phyloP scores from a whole-genome alignment of 2,797 vertebrate species.

The Pempheris klunzingeri region DNA sequence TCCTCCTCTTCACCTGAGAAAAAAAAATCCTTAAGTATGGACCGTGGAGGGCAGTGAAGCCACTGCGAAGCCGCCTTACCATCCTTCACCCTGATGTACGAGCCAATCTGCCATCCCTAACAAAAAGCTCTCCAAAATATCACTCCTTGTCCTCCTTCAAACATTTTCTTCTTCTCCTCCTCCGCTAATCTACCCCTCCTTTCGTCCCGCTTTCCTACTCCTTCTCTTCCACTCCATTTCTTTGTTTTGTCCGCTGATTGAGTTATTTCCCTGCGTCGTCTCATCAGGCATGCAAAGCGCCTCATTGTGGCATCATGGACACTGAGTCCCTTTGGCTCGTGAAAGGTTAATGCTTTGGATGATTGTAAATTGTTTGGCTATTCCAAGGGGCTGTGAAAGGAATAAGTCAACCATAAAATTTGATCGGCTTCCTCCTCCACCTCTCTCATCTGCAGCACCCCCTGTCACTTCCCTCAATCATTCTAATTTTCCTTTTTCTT shows the following conservation, averaged over 20 bases:
- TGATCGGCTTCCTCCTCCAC: slow-evolving; percentile 60
- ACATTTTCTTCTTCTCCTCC: slow-evolving; percentile 10
- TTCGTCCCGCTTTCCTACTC: not conserved
- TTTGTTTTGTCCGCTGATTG: slow-evolving; percentile 49
- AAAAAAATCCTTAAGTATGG: not conserved
- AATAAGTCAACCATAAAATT: slow-evolving; percentile 80
- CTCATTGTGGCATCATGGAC: slow-evolving; percentile 62
- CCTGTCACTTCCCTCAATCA: slow-evolving; percentile 59
- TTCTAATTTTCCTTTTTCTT: slow-evolving; percentile 43
- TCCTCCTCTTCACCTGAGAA: slow-evolving; percentile 27
- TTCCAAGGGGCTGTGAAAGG: slow-evolving; percentile 74
- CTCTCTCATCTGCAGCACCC: slow-evolving; percentile 40
- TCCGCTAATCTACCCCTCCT: slow-evolving; percentile 8
- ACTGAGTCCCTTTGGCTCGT: slow-evolving; percentile 63
- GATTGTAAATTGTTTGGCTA: slow-evolving; percentile 83
- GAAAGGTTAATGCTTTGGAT: slow-evolving; percentile 84
- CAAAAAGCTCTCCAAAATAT: slow-evolving; percentile 40
- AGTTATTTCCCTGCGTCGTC: slow-evolving; percentile 48
- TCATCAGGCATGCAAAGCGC: slow-evolving; percentile 71
- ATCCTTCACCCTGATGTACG: slow-evolving; percentile 47
- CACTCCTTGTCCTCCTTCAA: slow-evolving; percentile 37
- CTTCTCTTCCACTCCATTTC: slow-evolving; percentile 19
- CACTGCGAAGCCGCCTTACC: not conserved
- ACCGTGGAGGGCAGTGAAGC: slow-evolving; percentile 17
- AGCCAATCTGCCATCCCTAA: slow-evolving; percentile 41